Evolutionary conservation across 2,797 vertebrate genomes (phyloP), one percentile per base, ranked within the genome.

Genomic region (Ambastaia sidthimunki): DNA sequence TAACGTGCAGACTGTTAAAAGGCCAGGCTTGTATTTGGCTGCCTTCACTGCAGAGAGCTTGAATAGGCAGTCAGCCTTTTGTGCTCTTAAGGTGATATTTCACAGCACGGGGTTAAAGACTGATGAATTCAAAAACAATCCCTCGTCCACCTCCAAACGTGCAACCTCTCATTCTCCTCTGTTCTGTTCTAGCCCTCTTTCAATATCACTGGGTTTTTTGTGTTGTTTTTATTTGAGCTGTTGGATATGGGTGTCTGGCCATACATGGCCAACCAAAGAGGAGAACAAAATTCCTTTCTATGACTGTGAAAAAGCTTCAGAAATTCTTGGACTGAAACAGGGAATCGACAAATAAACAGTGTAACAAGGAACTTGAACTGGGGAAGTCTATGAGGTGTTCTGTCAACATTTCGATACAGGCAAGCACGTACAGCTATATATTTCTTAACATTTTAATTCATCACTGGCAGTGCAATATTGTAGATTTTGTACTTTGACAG

Each of bases 11-110:
- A 78, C 86, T 85, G 77, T 85, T 91, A 84, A 89, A 91, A 91
- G 90, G 88, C 77, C 73, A 74, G 65, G 47, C 86, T 87, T 84
- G 85, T 85, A 86, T 86, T 88, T 85, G 87, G 86, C 90, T 82
- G 88, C 87, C 87, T 85, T 87, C 52, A 66, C 77, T 67, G 73
- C 79, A 84, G 82, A 84, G 83, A 87, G 86, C 88, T 87, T 86
- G 85, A 88, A 74, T 86, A 84, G 88, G 87, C 86, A 84, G 52
- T 41, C 79, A 86, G 83, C 78, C 88, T 78, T 91, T 93, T 92
- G 93, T 92, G 91, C 89, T 82, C 90, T 92, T 89, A 89, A 91
- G 92, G 92, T 92, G 91, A 92, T 93, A 92, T 93, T 93, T 93
- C 90, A 93, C 88, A 87, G 85, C 28, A 34, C 75, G 68, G 85